These are phyloP conservation scores for Lacerta bilineata DNA, from an alignment of 2,797 vertebrate genomes.

Conservation along the genomic window DNA sequence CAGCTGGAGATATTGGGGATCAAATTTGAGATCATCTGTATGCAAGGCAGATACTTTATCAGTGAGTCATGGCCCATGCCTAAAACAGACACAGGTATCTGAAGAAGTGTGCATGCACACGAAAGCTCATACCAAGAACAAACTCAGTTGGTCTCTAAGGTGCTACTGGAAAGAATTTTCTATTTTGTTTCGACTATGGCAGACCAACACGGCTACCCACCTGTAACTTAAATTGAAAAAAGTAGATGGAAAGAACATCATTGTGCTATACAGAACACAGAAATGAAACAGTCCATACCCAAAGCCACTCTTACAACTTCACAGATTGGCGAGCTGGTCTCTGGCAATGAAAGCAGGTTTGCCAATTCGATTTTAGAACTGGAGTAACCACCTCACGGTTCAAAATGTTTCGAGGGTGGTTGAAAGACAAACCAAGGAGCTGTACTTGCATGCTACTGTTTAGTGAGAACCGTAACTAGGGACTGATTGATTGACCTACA, in stretches of 20 bases:
- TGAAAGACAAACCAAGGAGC: not conserved
- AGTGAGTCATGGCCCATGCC: too few species aligned
- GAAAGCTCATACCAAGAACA: too few species aligned
- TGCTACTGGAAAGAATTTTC: too few species aligned
- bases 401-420: not conserved
- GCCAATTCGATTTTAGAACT: not conserved
- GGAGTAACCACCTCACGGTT: not conserved
- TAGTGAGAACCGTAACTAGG: not conserved
- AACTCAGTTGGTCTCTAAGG: too few species aligned
- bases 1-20: too few species aligned
- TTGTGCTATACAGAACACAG: too few species aligned
- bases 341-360: not conserved
- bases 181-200: too few species aligned
- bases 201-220: too few species aligned
- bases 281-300: not conserved
- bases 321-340: not conserved
- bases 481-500: slow-evolving; percentile 22
- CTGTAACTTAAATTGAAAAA: not conserved
- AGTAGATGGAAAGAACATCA: not conserved
- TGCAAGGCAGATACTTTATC: too few species aligned
- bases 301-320: not conserved
- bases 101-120: too few species aligned
- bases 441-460: not conserved
- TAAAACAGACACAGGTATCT: too few species aligned
- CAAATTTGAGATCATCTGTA: too few species aligned